Evolutionary conservation across 2,113 vertebrate genomes (phyloP).

Genomic region (Cyprinodon tularosa): DNA sequence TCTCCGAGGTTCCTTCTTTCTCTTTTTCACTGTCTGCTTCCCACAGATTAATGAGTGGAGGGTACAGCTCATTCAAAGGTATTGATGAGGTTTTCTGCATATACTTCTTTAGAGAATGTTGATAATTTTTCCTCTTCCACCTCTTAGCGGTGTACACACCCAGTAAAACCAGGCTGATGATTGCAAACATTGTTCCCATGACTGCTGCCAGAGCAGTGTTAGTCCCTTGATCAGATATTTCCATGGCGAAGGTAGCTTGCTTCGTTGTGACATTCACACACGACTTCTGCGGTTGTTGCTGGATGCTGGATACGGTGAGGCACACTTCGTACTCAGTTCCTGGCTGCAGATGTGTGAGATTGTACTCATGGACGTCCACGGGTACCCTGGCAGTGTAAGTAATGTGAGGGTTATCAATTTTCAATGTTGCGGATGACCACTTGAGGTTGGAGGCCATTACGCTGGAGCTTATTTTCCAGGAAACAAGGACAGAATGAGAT

Average conservation of each 20-base stretch:
- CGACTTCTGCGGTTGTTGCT: slow-evolving; percentile 91
- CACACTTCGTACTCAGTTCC: slow-evolving; percentile 96
- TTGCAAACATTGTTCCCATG: slow-evolving; percentile 92
- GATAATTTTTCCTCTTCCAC: slow-evolving; percentile 97
- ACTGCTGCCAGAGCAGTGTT: slow-evolving; percentile 91
- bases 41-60: slow-evolving; percentile 98
- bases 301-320: slow-evolving; percentile 91
- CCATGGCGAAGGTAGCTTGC: slow-evolving; percentile 84
- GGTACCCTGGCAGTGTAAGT: slow-evolving; percentile 96
- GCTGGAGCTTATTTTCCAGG: slow-evolving; percentile 95
- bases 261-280: slow-evolving; percentile 98
- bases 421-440: slow-evolving; percentile 98
- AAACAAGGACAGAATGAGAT: slow-evolving; percentile 93
- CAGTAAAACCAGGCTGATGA: slow-evolving; percentile 89
- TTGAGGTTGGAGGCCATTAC: slow-evolving; percentile 94
- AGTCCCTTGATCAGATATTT: slow-evolving; percentile 89
- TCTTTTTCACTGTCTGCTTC: slow-evolving; percentile 96
- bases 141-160: slow-evolving; percentile 89
- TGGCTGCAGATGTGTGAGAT: slow-evolving; percentile 94
- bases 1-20: slow-evolving; percentile 89
- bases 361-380: slow-evolving; percentile 96
- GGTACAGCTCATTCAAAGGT: slow-evolving; percentile 96
- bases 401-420: slow-evolving; percentile 97
- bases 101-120: slow-evolving; percentile 97
- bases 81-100: slow-evolving; percentile 99